A percentile compares a stretch with the other conserved stretches of the same genome.
Evolutionary conservation across 2,797 vertebrate genomes (phyloP).

Genomic region (Karalla daura): DNA sequence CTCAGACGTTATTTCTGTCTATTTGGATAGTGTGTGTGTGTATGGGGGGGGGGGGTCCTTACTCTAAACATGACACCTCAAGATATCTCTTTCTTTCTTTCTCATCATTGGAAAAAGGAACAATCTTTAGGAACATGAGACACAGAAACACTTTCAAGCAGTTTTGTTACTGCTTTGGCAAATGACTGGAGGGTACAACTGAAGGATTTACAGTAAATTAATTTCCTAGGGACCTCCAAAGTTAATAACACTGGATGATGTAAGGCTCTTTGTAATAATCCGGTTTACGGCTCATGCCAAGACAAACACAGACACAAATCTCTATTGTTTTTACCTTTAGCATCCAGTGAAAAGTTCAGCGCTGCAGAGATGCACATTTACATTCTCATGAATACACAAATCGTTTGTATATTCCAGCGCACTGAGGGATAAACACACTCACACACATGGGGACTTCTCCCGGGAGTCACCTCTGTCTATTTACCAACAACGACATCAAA

Average conservation of each 20-base stretch:
- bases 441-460: conserved; percentile 30
- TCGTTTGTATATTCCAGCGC: conserved; percentile 34
- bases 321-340: conserved; percentile 58
- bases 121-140: conserved; percentile 40
- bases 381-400: conserved; percentile 68
- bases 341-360: conserved; percentile 43
- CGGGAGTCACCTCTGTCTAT: conserved; percentile 33
- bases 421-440: conserved; percentile 47
- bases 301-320: conserved; percentile 24
- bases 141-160: conserved; percentile 66
- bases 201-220: conserved; percentile 79
- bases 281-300: conserved; percentile 34
- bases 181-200: conserved; percentile 58
- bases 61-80: conserved; percentile 50
- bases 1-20: conserved; percentile 62
- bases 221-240: conserved; percentile 76
- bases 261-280: conserved; percentile 52
- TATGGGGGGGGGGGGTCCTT: conserved; percentile 14
- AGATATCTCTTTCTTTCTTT: conserved; percentile 40
- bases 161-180: conserved; percentile 60
- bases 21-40: conserved; percentile 70
- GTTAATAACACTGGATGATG: conserved; percentile 68
- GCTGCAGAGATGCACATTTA: conserved; percentile 55
- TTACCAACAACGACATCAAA: conserved; percentile 34
- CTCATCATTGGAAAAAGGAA: conserved; percentile 31